Conservation (phyloP, 2,797 vertebrate genomes). For the Trichosurus vulpecula region DNA sequence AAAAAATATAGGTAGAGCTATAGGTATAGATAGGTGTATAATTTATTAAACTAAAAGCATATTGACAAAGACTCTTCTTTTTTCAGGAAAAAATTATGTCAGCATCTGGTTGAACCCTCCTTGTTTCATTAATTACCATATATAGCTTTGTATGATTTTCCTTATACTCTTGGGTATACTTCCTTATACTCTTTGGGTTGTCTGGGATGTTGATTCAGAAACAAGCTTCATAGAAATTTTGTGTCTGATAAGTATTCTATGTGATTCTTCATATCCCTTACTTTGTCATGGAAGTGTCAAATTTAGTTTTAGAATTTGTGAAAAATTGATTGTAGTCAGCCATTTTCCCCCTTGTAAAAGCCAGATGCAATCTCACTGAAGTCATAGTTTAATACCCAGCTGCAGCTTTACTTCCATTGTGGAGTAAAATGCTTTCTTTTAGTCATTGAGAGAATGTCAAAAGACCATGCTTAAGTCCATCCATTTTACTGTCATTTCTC, state of each 20-base stretch:
- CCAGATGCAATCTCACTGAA: constrained; percentile 31
- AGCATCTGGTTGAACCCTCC: constrained; percentile 27
- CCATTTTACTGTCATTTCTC: constrained; percentile 24
- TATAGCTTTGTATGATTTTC: background rate
- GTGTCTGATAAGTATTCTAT: constrained; percentile 48
- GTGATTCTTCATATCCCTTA: constrained; percentile 37
- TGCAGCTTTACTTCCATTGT: constrained; percentile 50
- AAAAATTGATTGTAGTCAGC: constrained; percentile 52
- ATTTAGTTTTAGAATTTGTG: constrained; percentile 47
- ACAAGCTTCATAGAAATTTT: constrained; percentile 45
- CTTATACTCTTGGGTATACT: constrained; percentile 39
- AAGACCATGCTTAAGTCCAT: constrained; percentile 47
- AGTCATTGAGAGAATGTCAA: constrained; percentile 30
- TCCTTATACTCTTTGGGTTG: constrained; percentile 40
- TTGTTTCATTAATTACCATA: constrained; percentile 33
- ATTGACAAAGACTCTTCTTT: constrained; percentile 38
- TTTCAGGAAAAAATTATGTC: constrained; percentile 45
- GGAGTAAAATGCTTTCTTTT: constrained; percentile 40
- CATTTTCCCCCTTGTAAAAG: constrained; percentile 31
- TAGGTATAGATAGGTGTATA: no score
- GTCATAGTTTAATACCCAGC: constrained; percentile 43
- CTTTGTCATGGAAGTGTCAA: constrained; percentile 47
- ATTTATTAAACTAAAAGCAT: constrained; percentile 30
- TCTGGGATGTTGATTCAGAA: constrained; percentile 51
- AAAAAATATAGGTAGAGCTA: no score